Percentiles rank a stretch among this genome's conserved stretches.
Conservation (phyloP, 2,888 invertebrate genomes). For the Oscheius myriophilus region DNA sequence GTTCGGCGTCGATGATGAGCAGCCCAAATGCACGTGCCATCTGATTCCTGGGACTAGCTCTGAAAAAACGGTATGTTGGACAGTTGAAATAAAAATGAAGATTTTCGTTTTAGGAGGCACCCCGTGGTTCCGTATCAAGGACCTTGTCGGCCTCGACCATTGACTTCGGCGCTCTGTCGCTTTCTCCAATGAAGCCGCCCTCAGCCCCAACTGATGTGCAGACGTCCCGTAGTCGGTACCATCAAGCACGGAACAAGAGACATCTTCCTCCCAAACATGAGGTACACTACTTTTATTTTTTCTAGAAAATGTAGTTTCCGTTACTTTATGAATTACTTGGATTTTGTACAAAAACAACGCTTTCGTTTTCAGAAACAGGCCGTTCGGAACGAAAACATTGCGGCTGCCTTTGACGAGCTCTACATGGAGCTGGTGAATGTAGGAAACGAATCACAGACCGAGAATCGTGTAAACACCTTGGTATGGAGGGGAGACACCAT, state of each 20-base stretch:
- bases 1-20: conserved; percentile 28
- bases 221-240: conserved; percentile 51
- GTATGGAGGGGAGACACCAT: conserved; percentile 28
- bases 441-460: conserved; percentile 33
- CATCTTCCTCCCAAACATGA: conserved; percentile 51
- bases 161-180: conserved; percentile 32
- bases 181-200: conserved; percentile 9
- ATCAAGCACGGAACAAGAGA: conserved; percentile 51
- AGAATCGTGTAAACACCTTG: neutral
- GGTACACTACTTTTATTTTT: conserved; percentile 22
- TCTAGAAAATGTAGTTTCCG: too few relatives aligned
- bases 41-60: conserved; percentile 32
- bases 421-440: conserved; percentile 50
- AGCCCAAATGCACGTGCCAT: conserved; percentile 49
- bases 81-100: conserved; percentile 26
- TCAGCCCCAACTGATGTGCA: conserved; percentile 25
- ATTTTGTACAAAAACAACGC: too few relatives aligned
- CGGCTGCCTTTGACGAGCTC: conserved; percentile 51
- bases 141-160: conserved; percentile 54
- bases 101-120: conserved; percentile 33
- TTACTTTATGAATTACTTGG: neutral
- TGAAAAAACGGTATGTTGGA: conserved; percentile 30
- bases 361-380: conserved; percentile 6
- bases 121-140: conserved; percentile 40
- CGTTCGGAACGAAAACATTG: conserved; percentile 44